Percentiles rank a stretch among this genome's conserved stretches.
phyloP scores from a whole-genome alignment of 2,113 vertebrate species.

The Stegostoma tigrinum region DNA sequence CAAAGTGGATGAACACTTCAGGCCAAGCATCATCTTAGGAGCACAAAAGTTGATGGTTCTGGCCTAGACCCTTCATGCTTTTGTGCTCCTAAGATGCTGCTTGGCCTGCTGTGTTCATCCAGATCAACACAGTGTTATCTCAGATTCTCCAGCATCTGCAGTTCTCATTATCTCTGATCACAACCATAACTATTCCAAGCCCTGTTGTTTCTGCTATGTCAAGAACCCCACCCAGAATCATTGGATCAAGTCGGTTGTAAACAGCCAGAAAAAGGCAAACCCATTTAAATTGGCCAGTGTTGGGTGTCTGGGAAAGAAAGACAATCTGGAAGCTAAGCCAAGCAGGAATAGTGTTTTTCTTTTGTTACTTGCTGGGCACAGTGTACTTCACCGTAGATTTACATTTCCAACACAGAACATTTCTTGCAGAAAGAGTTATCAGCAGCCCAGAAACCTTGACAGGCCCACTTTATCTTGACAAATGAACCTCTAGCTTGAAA shows the following conservation, averaged over 20 bases:
- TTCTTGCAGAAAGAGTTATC: constrained; percentile 20
- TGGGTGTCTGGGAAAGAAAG: background rate
- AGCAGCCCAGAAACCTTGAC: background rate
- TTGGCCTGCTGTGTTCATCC: no score
- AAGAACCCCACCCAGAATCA: background rate
- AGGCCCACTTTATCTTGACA: constrained; percentile 34
- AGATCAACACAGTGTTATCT: no score
- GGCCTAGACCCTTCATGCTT: no score
- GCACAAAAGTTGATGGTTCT: no score
- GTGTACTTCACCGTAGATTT: background rate
- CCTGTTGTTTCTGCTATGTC: background rate
- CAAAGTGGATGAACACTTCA: no score
- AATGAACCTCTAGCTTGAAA: constrained; percentile 11
- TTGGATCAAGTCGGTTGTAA: background rate
- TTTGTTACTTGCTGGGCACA: background rate
- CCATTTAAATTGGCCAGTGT: background rate
- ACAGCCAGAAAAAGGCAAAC: background rate
- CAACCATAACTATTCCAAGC: no score
- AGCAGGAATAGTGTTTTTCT: background rate
- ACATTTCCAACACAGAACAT: background rate
- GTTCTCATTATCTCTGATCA: no score
- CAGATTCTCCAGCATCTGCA: no score
- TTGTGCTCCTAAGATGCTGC: no score
- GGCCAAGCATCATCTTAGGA: no score
- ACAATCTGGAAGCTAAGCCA: background rate